Percentiles rank a stretch among this genome's conserved stretches.
Evolutionary conservation across 2,113 vertebrate genomes (phyloP).

Genomic region (Pterophyllum scalare): DNA sequence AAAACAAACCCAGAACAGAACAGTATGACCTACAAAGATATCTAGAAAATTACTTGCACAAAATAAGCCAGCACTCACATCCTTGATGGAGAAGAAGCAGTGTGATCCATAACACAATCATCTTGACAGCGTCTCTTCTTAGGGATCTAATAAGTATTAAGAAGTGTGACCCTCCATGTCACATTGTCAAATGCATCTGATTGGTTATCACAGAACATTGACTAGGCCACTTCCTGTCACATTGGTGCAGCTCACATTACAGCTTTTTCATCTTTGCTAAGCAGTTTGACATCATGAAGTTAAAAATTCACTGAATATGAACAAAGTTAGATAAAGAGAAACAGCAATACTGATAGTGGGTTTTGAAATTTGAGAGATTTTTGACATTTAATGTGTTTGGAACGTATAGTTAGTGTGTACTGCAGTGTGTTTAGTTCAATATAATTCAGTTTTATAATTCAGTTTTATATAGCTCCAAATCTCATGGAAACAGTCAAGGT

Average conservation of each 20-base stretch:
- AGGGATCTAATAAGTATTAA: neutral
- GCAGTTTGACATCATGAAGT: too few species aligned
- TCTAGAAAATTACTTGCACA: neutral
- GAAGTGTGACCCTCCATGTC: neutral
- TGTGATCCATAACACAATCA: constrained; percentile 21
- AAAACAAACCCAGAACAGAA: neutral
- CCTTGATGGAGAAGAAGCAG: constrained; percentile 24
- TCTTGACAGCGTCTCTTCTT: neutral
- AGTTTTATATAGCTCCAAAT: too few species aligned
- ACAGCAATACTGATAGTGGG: too few species aligned
- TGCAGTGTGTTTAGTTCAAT: too few species aligned
- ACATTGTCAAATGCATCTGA: neutral
- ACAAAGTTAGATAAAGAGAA: too few species aligned
- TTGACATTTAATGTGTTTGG: too few species aligned
- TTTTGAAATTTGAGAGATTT: too few species aligned
- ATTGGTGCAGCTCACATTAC: neutral
- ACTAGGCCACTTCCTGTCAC: neutral
- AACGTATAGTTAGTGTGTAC: too few species aligned
- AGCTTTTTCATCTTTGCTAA: too few species aligned
- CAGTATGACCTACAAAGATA: rapidly evolving
- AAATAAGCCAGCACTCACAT: neutral
- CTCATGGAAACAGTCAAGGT: too few species aligned
- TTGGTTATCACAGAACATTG: neutral
- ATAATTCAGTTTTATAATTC: too few species aligned
- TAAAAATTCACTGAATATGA: too few species aligned